Evolutionary conservation across 2,888 invertebrate species (phyloP).

Genomic region (Harpalus rubripes): DNA sequence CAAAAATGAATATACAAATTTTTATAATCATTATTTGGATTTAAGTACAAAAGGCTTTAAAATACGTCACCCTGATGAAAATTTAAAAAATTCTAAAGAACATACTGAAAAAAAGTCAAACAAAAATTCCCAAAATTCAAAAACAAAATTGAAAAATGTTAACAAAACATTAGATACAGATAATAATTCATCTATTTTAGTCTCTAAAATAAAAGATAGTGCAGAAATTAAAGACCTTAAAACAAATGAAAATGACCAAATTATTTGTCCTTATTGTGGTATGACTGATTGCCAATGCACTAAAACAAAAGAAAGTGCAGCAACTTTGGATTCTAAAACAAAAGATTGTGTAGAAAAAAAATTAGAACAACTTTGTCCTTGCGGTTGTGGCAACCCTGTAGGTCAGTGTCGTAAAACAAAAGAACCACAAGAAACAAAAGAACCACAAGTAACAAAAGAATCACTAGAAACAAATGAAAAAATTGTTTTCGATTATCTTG

Average conservation of each 20-base stretch:
- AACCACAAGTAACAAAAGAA: not conserved
- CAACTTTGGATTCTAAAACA: too few species aligned
- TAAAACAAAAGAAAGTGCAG: too few species aligned
- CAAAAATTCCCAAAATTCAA: not conserved
- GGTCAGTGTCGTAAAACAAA: conserved; percentile 15
- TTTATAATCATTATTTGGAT: conserved; percentile 29
- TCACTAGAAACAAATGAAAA: conserved; percentile 13
- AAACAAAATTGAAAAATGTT: not conserved
- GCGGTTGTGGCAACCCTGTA: conserved; percentile 14
- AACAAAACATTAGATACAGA: too few species aligned
- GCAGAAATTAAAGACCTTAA: too few species aligned
- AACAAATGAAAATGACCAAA: too few species aligned
- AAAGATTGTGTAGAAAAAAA: too few species aligned
- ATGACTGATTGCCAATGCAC: too few species aligned
- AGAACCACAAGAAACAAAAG: not conserved
- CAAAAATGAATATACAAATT: conserved; percentile 22
- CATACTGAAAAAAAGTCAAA: not conserved
- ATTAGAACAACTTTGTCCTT: not conserved
- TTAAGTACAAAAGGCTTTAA: not conserved
- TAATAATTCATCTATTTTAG: too few species aligned
- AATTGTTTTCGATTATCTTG: conserved; percentile 71
- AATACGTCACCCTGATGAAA: not conserved
- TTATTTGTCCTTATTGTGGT: too few species aligned
- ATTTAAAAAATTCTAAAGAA: not conserved
- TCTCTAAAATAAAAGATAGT: too few species aligned